These are phyloP conservation scores for Gymnorhina tibicen DNA, from an alignment of 2,113 vertebrate species.

Conservation along the genomic window DNA sequence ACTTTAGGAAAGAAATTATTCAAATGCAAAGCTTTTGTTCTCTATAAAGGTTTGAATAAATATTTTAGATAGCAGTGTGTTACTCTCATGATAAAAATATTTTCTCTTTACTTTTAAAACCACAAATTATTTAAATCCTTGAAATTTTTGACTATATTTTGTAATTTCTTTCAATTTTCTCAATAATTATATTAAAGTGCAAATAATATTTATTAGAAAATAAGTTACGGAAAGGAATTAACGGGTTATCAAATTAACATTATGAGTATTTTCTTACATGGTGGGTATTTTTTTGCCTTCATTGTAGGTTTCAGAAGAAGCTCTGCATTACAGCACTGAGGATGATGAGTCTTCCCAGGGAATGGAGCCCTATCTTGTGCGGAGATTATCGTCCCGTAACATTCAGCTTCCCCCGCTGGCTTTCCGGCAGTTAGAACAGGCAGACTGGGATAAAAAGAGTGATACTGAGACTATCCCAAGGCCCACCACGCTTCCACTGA, in stretches of 20 bases:
- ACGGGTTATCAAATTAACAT: background rate
- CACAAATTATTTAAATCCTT: background rate
- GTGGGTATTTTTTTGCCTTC: background rate
- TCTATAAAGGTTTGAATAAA: background rate
- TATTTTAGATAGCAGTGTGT: background rate
- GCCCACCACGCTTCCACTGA: constrained; percentile 86
- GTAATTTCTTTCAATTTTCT: background rate
- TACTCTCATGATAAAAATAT: background rate
- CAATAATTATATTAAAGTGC: background rate
- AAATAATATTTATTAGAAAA: background rate
- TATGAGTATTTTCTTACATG: background rate
- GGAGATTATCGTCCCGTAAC: constrained; percentile 85
- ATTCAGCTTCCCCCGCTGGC: constrained; percentile 90
- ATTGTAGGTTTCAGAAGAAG: constrained; percentile 82
- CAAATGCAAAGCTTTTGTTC: background rate
- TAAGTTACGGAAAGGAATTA: background rate
- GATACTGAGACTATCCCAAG: constrained; percentile 77
- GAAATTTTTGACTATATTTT: background rate
- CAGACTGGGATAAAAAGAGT: constrained; percentile 81
- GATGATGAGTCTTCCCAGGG: constrained; percentile 75
- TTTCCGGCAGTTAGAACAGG: constrained; percentile 90
- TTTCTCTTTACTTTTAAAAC: background rate
- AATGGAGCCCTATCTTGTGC: constrained; percentile 86
- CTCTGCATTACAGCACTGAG: constrained; percentile 71
- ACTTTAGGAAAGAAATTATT: background rate